A percentile compares a stretch with the other conserved stretches of the same genome.
Evolutionary conservation across 2,888 invertebrate genomes (phyloP).

Genomic region (Rotaria magnacalcarata): DNA sequence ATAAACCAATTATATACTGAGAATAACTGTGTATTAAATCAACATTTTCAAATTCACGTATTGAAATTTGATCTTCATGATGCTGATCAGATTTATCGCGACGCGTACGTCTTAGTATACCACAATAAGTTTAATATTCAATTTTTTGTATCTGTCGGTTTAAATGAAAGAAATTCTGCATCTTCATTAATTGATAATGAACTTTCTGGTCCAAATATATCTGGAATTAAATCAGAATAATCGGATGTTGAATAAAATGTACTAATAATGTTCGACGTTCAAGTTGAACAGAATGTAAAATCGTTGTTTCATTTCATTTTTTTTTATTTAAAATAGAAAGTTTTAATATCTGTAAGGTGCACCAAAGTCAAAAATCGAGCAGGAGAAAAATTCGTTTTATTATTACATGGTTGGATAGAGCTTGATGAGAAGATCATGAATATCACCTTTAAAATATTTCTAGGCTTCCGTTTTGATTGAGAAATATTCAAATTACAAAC

Average conservation of each 20-base stretch:
- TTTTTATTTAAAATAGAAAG: too few relatives aligned
- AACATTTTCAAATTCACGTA: slow-evolving; percentile 11
- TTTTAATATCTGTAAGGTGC: too few relatives aligned
- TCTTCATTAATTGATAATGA: not conserved
- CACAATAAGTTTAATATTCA: slow-evolving; percentile 34
- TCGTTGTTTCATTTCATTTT: not conserved
- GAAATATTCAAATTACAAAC: too few relatives aligned
- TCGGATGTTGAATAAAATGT: slow-evolving; percentile 8
- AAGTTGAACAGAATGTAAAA: not conserved
- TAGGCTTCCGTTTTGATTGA: too few relatives aligned
- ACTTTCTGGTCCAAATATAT: not conserved
- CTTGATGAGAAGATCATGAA: too few relatives aligned
- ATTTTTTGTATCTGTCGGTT: slow-evolving; percentile 9
- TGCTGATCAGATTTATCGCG: not conserved
- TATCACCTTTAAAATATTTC: too few relatives aligned
- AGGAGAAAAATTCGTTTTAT: too few relatives aligned
- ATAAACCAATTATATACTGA: not conserved
- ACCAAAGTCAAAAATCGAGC: too few relatives aligned
- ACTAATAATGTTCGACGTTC: slow-evolving; percentile 11
- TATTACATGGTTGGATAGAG: too few relatives aligned
- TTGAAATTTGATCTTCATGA: not conserved
- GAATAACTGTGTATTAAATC: slow-evolving; percentile 8
- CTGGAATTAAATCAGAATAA: not conserved
- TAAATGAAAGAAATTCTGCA: slow-evolving; percentile 14
- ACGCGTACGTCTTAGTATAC: not conserved